phyloP scores from a whole-genome alignment of 2,113 vertebrate genomes.

The Tricholaema leucomelas region DNA sequence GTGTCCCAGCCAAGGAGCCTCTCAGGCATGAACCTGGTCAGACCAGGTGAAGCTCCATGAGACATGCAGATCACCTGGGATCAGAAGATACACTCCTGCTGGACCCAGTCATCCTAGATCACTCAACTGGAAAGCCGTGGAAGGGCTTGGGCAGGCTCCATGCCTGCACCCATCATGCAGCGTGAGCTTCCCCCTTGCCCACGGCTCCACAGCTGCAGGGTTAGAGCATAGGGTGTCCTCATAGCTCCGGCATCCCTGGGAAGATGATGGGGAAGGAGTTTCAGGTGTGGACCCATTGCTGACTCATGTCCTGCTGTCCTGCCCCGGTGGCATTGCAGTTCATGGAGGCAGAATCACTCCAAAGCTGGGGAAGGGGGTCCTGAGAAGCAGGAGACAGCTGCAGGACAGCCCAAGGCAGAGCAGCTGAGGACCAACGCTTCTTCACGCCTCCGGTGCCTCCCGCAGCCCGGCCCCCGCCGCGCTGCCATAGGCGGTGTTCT shows the following conservation, averaged over 20 bases:
- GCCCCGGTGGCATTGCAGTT: fast-evolving
- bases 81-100: fast-evolving
- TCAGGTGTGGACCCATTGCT: fast-evolving
- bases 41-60: background rate
- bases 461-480: background rate
- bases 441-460: background rate
- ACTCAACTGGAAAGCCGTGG: fast-evolving
- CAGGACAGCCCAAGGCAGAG: background rate
- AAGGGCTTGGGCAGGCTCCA: background rate
- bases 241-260: background rate
- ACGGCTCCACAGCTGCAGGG: fast-evolving
- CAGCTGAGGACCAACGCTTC: background rate
- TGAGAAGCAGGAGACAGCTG: too few relatives aligned
- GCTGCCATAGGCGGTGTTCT: conserved; percentile 18
- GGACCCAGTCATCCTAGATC: fast-evolving
- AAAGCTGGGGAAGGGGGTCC: fast-evolving
- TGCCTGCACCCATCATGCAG: fast-evolving
- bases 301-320: background rate
- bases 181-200: background rate
- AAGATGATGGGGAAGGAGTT: fast-evolving
- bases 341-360: fast-evolving
- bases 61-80: background rate
- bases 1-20: background rate
- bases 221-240: background rate
- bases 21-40: background rate